Conservation (phyloP, 1,140 invertebrate genomes). For the Atopsyche davidsoni region DNA sequence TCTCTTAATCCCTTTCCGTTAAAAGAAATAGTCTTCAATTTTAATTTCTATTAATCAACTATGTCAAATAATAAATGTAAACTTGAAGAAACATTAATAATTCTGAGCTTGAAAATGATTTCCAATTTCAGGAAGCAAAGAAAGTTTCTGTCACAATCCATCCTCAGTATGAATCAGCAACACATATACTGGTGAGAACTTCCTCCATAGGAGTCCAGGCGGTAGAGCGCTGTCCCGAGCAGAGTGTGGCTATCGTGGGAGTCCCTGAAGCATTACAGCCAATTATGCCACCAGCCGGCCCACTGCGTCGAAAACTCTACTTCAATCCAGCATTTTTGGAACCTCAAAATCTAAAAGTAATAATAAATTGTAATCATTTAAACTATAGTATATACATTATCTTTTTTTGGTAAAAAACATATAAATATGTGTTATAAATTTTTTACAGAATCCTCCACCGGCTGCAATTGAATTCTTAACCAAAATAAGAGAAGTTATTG, state of each 20-base stretch:
- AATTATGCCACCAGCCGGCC: slow-evolving; percentile 34
- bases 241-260: slow-evolving; percentile 41
- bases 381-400: neutral
- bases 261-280: slow-evolving; percentile 41
- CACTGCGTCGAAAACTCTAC: slow-evolving; percentile 66
- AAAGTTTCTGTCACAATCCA: no score
- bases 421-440: slow-evolving; percentile 24
- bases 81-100: no score
- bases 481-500: slow-evolving; percentile 81
- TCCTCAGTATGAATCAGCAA: no score
- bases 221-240: slow-evolving; percentile 33
- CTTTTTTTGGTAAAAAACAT: neutral
- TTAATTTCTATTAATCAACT: no score
- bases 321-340: slow-evolving; percentile 87
- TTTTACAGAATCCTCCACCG: slow-evolving; percentile 70
- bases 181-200: no score
- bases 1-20: no score
- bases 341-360: slow-evolving; percentile 70
- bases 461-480: slow-evolving; percentile 78
- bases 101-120: no score
- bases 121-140: no score
- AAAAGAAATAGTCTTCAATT: no score
- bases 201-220: no score
- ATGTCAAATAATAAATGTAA: no score
- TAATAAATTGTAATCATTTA: slow-evolving; percentile 21